Evolutionary conservation across 2,888 invertebrate genomes (phyloP), one percentile per base, ranked within the genome.

Genomic region (Conops quadrifasciatus): DNA sequence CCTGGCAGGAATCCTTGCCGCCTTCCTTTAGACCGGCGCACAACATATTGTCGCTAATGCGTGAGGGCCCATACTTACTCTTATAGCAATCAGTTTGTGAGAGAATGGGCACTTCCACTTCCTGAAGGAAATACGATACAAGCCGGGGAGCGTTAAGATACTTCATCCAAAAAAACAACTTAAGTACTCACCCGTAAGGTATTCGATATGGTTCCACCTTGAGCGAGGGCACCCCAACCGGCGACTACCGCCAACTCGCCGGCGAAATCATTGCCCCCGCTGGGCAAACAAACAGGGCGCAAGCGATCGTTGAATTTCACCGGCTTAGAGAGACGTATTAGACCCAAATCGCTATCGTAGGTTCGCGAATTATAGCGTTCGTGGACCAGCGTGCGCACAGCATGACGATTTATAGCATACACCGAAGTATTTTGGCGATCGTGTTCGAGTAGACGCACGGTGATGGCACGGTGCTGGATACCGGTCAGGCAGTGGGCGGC

Each of bases 331-430:
- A 95, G 84, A 77, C 89, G 90, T 16, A 96, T 81, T 21, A 95
- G 83, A 0, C 94, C 94, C 71, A 95, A 93, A 79, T 95, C 95
- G 80, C 94, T 94, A 73, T 95, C 92, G 79, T 92, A 94, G 73
- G 89, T 92, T 7, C 88, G 86, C 0, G 90, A 88, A 77, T 91
- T 92, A 84, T 95, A 95, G 1, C 88, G 87, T 51, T 88, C 87
- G 80, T 93, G 92, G 24, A 87, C 86, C 19, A 88, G 84, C 7
- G 90, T 86, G 51, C 83, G 84, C 45, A 82, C 81, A 1, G 90
- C 87, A 59, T 83, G 75, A 24, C 84, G 78, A 70, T 83, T 80
- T 73, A 85, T 81, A 43, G 79, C 78, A 7, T 80, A 79, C 3
- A 81, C 80, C 36, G 79, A 77, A 67, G 85, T 87, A 47, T 80